Percentiles rank a stretch among this genome's conserved stretches.
Evolutionary conservation across 2,113 vertebrate genomes (phyloP).

Genomic region (Saimiri boliviensis): DNA sequence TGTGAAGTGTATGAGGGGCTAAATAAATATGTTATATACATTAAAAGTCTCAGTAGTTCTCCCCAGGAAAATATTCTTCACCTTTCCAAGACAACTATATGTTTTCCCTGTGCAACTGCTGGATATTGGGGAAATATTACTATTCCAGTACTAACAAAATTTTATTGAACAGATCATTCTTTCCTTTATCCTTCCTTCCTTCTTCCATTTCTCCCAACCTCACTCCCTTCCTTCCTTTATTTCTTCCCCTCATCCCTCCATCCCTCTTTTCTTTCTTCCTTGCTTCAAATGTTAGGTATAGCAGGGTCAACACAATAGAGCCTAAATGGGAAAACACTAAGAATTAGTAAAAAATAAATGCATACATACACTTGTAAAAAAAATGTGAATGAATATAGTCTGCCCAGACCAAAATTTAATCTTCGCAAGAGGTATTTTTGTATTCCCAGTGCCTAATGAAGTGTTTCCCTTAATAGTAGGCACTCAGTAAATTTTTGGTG

Average conservation of each 20-base stretch:
- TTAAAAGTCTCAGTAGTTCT: neutral
- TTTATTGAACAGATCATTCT: neutral
- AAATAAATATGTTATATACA: neutral
- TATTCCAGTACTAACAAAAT: neutral
- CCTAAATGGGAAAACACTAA: neutral
- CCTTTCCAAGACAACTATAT: neutral
- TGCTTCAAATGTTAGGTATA: neutral
- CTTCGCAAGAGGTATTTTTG: neutral
- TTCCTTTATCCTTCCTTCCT: neutral
- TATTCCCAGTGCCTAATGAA: neutral
- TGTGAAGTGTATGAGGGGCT: neutral
- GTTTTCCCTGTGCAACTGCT: neutral
- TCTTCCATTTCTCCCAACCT: too few relatives aligned
- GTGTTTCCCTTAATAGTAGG: neutral
- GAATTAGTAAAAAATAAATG: neutral
- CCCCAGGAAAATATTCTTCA: neutral
- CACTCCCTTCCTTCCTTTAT: too few relatives aligned
- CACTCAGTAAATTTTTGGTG: neutral
- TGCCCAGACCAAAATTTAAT: neutral
- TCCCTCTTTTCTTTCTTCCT: too few relatives aligned
- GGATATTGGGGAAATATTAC: neutral
- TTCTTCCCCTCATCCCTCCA: neutral
- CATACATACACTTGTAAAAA: neutral
- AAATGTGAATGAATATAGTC: neutral
- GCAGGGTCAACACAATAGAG: neutral